phyloP scores from a whole-genome alignment of 2,888 invertebrate genomes.

The Netelia inedita region DNA sequence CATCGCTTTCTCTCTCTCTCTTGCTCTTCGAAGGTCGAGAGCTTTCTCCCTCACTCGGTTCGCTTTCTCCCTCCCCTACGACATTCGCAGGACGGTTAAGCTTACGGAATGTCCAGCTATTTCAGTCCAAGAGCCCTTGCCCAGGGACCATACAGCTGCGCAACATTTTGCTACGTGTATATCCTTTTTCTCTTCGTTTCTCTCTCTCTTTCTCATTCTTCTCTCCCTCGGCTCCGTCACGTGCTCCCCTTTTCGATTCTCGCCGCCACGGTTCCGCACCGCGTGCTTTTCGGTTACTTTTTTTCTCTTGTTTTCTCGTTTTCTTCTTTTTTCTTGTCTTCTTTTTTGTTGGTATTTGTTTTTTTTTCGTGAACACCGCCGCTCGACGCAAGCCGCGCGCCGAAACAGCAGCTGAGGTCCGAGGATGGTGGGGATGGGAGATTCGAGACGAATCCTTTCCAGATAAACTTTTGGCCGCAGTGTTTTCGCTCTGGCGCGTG shows the following conservation, averaged over 20 bases:
- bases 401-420: slow-evolving; percentile 48
- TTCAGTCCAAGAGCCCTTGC: slow-evolving; percentile 71
- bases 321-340: slow-evolving; percentile 5
- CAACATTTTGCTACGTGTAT: slow-evolving; percentile 65
- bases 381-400: slow-evolving; percentile 62
- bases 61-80: slow-evolving; percentile 4
- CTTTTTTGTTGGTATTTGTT: slow-evolving; percentile 11
- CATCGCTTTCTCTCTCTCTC: background rate
- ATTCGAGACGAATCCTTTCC: slow-evolving; percentile 36
- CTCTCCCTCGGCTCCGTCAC: background rate
- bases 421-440: slow-evolving; percentile 17
- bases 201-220: slow-evolving; percentile 52
- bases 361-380: slow-evolving; percentile 53
- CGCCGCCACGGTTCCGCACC: slow-evolving; percentile 49
- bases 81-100: slow-evolving; percentile 67
- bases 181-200: slow-evolving; percentile 26
- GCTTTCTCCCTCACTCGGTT: background rate
- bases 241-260: slow-evolving; percentile 53
- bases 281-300: slow-evolving; percentile 50
- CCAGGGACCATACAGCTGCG: slow-evolving; percentile 59
- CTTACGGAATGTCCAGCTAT: slow-evolving; percentile 78
- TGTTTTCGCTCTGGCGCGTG: slow-evolving; percentile 18
- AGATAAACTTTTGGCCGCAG: slow-evolving; percentile 58
- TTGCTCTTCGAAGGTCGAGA: background rate
- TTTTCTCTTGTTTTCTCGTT: slow-evolving; percentile 33